Base-by-base conservation (phyloP, 2,888 invertebrate species). In the Pterobdella sp. region DNA sequence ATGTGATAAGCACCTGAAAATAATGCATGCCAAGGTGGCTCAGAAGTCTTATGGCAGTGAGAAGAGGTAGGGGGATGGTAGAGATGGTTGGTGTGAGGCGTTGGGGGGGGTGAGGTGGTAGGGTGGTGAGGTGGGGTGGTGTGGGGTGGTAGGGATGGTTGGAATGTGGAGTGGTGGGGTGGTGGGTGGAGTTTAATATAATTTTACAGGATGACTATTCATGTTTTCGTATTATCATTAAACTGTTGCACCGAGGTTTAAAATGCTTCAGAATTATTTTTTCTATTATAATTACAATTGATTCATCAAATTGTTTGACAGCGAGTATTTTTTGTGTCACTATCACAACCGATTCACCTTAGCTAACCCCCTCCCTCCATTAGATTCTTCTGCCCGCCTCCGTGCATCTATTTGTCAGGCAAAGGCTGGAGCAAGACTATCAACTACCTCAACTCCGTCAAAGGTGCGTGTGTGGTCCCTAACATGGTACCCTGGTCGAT, bases 31-130 rank as follows among this genome's bases (percentile, higher is more conserved):
- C 68, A 98, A 98, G 88, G 98, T 98, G 68, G 98, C 98, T 42
- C 98, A 99, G 85, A 99, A 99, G 83, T 97, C 96, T 0, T 98
- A 98, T 83, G 98, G 98, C 77, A 98, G 97, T 84, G 98, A 99
- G 83, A 99, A 99, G 85, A 88, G 98, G 85, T 85, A 74, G 76
- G 79, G 68, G 37, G 26, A 52, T 63, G 4, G 7, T 31, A 1
- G 1, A 7, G 60, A 34, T 32, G 52, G 52, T 49, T 14, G 14
- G 52, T 49, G 22, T 18, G 52, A 14, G 52, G 52, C 22, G 14
- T 14, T 14, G 31, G 64, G 7, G 64, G 64, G 26, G 7, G n/a
- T 10, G 10, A 14, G 31, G 64, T 7, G 7, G n/a, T 10, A 29
- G 7, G 31, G 64, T 14, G 7, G 64, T 10, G 26, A 14, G 64